phyloP scores from a whole-genome alignment of 2,797 vertebrate species.

The Microhierax caerulescens region DNA sequence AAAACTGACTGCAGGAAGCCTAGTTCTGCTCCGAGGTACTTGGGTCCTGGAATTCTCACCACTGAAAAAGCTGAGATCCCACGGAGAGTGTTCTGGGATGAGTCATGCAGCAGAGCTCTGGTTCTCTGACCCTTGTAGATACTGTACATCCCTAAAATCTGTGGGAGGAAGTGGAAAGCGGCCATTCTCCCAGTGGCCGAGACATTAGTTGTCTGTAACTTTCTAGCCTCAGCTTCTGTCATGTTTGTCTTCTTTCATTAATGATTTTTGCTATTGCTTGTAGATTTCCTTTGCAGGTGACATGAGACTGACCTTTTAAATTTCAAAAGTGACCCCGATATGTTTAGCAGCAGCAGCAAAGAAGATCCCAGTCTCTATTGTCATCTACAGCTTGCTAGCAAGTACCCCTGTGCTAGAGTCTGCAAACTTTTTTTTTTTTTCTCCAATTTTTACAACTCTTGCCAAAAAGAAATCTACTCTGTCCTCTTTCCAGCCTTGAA shows the following conservation, averaged over 20 bases:
- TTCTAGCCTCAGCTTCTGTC: background rate
- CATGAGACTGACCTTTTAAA: fast-evolving
- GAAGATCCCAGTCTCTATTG: background rate
- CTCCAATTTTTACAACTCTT: background rate
- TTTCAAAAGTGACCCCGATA: background rate
- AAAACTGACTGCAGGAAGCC: background rate
- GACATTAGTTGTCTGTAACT: background rate
- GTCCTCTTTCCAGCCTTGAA: background rate
- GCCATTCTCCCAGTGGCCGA: background rate
- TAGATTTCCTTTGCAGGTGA: background rate
- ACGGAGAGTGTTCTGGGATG: background rate
- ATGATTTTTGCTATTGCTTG: background rate
- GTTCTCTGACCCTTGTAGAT: background rate
- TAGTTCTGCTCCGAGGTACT: background rate
- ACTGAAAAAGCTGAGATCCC: background rate
- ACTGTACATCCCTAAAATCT: background rate
- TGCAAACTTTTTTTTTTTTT: background rate
- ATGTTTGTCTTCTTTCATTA: background rate
- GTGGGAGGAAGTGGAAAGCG: background rate
- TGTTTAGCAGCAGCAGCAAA: background rate
- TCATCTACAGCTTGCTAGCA: background rate
- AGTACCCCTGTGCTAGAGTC: background rate
- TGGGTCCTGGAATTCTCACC: background rate
- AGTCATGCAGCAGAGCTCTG: background rate
- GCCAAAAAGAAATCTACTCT: background rate